Base-by-base conservation (phyloP, 2,113 vertebrate genomes). In the Paracyprichromis sp. region DNA sequence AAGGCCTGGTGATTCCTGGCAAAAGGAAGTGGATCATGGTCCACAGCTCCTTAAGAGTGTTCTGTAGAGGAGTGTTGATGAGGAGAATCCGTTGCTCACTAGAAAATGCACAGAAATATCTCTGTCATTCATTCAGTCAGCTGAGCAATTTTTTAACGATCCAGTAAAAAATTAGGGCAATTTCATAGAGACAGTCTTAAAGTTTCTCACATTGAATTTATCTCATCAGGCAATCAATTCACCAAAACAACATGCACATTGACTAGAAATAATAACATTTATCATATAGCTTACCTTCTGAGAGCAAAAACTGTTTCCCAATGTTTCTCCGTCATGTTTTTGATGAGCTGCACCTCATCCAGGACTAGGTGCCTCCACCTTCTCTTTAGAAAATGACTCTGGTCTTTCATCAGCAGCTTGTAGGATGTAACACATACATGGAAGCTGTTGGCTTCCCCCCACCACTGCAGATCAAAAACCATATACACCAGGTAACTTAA, bases 21-120 rank as follows among this genome's bases (percentile, higher is more conserved):
- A 98, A 96, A 88, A 98, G 96, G 90, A 98, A 98, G 93, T 98
- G 97, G 79, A 98, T 97, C 97, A 98, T 97, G 88, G 97, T 98
- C 98, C 98, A 98, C 88, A 98, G 90, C 89, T 98, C 98, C 95
- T 97, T 97, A 84, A 98, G 86, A 2, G 98, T 98, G 86, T 98
- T 98, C 93, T 98, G 97, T 52, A 98, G 96, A 86, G 97, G 98
- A 36, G 96, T 97, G 94, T 97, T 98, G 93, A 98, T 97, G 89
- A 98, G 96, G 86, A 98, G 97, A 81, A 98, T 94, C 86, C 98
- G 97, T 94, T 98, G 97, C 26, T 98, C 97, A 91, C 98, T 98
- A 95, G 61, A 90, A 92, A 90, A 26, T 79, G n/a, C 14, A 86
- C 8, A 87, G 8, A 84, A 57, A 88, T 69, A 29, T 84, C n/a